Conservation (phyloP, 2,113 vertebrate genomes). For the Syrrhaptes paradoxus region DNA sequence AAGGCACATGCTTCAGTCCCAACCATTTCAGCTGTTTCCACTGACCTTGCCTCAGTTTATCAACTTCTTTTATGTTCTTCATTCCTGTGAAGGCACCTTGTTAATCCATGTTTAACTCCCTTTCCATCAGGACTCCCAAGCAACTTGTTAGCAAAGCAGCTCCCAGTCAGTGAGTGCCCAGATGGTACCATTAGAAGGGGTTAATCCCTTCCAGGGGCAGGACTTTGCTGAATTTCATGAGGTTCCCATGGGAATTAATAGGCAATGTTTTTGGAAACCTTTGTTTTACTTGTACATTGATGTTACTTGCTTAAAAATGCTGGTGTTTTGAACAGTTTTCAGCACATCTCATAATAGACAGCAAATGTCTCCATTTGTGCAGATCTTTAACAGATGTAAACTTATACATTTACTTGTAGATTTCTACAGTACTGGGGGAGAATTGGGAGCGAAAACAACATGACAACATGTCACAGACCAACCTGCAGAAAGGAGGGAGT, state of each 20-base stretch:
- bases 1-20: neutral
- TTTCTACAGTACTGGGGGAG: constrained; percentile 98
- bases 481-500: constrained; percentile 96
- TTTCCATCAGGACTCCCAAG: neutral
- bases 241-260: neutral
- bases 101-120: neutral
- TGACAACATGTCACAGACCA: constrained; percentile 93
- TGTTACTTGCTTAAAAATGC: neutral
- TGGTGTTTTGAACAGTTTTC: neutral
- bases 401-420: constrained; percentile 66
- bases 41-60: neutral
- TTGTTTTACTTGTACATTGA: neutral
- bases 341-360: neutral
- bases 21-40: neutral
- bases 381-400: neutral
- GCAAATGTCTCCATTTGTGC: neutral
- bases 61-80: neutral
- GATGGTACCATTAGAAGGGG: neutral
- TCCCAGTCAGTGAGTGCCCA: neutral
- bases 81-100: neutral
- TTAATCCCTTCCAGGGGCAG: neutral
- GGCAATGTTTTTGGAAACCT: neutral
- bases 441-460: constrained; percentile 96
- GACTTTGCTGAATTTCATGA: neutral
- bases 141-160: neutral